Percentiles rank a stretch among this genome's conserved stretches.
Evolutionary conservation across 2,113 vertebrate genomes (phyloP).

Genomic region (Otolemur garnettii): DNA sequence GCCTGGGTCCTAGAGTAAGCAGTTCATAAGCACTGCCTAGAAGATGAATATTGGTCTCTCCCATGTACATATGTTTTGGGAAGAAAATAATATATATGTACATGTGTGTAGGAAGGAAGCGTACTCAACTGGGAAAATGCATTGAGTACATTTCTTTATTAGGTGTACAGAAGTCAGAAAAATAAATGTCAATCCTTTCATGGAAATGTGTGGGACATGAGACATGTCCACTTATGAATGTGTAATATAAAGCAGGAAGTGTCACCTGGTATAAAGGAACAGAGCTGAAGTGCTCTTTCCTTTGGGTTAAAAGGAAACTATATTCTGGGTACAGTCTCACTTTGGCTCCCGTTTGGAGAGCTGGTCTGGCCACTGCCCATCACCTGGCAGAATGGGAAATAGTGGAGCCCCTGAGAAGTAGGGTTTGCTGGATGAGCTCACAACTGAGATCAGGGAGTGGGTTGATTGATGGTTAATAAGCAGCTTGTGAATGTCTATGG

Average conservation of each 20-base stretch:
- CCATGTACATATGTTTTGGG: neutral
- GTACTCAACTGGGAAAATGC: slow-evolving; percentile 11
- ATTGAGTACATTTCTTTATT: neutral
- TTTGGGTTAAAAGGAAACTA: slow-evolving; percentile 1
- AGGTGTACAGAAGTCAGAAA: neutral
- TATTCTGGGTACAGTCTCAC: neutral
- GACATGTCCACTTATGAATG: neutral
- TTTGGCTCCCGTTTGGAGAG: neutral
- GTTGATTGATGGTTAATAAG: neutral
- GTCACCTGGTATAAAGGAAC: neutral
- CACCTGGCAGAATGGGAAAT: neutral
- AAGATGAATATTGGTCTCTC: neutral
- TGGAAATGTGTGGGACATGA: neutral
- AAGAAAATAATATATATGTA: neutral
- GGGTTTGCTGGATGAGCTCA: neutral
- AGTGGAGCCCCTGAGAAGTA: neutral
- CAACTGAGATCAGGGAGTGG: neutral
- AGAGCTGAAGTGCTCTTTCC: neutral
- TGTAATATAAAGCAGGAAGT: neutral
- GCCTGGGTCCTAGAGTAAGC: neutral
- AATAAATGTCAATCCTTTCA: neutral
- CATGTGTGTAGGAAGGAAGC: neutral
- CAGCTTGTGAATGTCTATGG: neutral
- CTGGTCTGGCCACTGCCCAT: neutral
- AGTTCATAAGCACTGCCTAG: neutral